Conservation (phyloP, 2,797 vertebrate species). For the Rachycentron canadum region DNA sequence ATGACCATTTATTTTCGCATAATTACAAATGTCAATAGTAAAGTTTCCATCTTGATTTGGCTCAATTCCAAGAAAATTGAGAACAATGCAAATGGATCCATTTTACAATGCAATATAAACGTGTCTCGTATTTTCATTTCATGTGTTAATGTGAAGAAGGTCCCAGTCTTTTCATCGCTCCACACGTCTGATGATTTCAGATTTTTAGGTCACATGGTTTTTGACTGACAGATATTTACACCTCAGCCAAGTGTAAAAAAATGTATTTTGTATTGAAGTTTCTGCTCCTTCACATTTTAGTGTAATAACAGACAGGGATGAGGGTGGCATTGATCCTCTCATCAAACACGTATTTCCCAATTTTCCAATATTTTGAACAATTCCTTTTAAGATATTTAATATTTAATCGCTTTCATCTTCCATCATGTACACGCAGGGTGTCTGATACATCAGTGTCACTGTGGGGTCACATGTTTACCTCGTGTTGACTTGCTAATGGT, state of each 20-base stretch:
- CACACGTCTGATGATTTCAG: no score
- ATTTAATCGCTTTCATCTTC: neutral
- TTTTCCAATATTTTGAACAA: conserved; percentile 21
- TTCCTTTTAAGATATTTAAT: conserved; percentile 3
- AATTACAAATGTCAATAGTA: neutral
- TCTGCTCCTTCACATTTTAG: neutral
- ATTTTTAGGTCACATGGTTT: no score
- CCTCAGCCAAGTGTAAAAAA: no score
- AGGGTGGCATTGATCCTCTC: neutral
- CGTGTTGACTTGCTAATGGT: conserved; percentile 41
- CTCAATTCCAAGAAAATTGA: neutral
- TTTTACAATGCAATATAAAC: no score
- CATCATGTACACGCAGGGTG: conserved; percentile 10
- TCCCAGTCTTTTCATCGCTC: neutral
- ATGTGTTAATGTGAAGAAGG: neutral
- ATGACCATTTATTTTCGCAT: neutral
- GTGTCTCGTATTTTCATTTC: no score
- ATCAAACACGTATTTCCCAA: neutral
- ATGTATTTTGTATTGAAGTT: no score
- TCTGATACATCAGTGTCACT: conserved; percentile 2
- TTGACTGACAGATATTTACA: no score
- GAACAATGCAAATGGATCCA: neutral
- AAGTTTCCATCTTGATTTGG: neutral
- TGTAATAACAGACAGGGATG: neutral
- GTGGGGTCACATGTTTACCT: conserved; percentile 4